These are phyloP conservation scores for Pluvianellus socialis DNA, from an alignment of 2,113 vertebrate species.

Conservation along the genomic window DNA sequence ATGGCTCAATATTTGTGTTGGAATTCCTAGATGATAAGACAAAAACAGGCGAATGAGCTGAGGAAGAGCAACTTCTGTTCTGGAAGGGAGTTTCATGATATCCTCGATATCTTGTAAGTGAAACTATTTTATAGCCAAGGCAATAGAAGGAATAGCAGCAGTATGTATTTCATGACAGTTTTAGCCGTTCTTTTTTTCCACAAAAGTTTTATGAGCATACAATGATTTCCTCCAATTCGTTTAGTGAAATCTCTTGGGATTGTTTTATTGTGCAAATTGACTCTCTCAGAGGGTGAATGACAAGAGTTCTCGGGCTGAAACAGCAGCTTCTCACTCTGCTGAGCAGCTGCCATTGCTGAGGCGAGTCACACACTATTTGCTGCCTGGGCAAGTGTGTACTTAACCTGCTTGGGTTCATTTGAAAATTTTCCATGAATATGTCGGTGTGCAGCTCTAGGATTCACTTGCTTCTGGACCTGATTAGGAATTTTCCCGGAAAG, in stretches of 20 bases:
- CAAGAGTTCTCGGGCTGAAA: background rate
- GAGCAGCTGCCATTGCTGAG: background rate
- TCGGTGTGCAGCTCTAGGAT: background rate
- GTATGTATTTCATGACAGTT: background rate
- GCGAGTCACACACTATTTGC: background rate
- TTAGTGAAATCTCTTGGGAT: background rate
- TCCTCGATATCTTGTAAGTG: background rate
- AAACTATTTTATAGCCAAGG: background rate
- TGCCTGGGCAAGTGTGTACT: background rate
- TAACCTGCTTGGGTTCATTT: background rate
- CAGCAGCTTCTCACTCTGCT: background rate
- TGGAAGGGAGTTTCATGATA: background rate
- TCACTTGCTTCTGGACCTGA: background rate
- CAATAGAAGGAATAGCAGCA: background rate
- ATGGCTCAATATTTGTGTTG: conserved; percentile 31
- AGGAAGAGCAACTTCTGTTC: background rate
- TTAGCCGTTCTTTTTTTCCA: background rate
- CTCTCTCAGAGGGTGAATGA: background rate
- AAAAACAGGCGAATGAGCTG: background rate
- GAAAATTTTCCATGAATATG: background rate
- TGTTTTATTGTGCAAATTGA: background rate
- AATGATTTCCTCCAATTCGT: rapidly evolving
- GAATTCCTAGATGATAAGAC: background rate
- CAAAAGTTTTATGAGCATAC: background rate
- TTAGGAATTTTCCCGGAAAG: background rate